Evolutionary conservation across 2,113 vertebrate genomes (phyloP), one percentile per base, ranked within the genome.

Genomic region (Lota lota): DNA sequence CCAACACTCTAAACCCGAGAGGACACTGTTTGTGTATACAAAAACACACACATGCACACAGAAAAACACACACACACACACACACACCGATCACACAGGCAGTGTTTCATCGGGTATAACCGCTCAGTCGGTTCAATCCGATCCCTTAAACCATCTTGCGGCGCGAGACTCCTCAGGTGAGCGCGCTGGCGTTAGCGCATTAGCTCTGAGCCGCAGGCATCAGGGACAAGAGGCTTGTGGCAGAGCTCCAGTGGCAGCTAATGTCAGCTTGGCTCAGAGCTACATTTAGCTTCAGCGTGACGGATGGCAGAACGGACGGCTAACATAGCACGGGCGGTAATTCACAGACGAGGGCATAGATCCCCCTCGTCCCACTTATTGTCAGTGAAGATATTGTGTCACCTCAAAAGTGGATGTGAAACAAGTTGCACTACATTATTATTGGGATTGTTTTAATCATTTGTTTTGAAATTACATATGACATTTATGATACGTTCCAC

Each of bases 1-100:
- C 51, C 74, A 83, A 64, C 80, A 68, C 75, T 69, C 73, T 78
- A 72, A 86, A 87, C 77, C 78, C 63, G 82, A 85, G 79, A 85
- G 68, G 72, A 20, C 71, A 70, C 40, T 58, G 17, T 0, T 24
- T 74, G 72, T 64, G 57, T 61, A 11, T 21, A 61, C 21, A 58
- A 22, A 36, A 21, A 67, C 66, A 68, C 18, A 6, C 47, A 51
- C 53, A 63, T 50, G 28, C 19, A 33, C 61, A 64, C 61, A 62
- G 47, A 63, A 63, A 65, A 57, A 47, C 11, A 54, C 0, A 11
- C 18, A 62, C 74, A 74, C 67, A 54, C 53, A 64, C 53, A 67
- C 64, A 72, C 24, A 56, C 47, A 61, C 50, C 66, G 40, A 51
- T 7, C 40, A 47, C 40, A 47, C 2, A 47, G 40, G 40, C 40